A percentile compares a stretch with the other conserved stretches of the same genome.
Evolutionary conservation across 2,888 invertebrate species (phyloP).

Genomic region (Leptopterna dolabrata): DNA sequence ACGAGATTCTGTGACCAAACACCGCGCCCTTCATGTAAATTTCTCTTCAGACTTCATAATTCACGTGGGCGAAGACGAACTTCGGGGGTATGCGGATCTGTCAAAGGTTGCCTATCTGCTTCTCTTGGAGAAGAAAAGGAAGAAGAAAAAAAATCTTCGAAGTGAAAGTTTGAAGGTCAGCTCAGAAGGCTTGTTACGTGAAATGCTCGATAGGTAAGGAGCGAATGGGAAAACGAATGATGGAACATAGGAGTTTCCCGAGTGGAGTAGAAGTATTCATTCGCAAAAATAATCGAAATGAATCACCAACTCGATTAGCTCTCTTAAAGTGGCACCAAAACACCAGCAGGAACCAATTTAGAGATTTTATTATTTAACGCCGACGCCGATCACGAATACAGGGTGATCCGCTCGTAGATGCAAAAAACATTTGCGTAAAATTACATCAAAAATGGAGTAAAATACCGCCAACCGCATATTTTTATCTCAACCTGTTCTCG

Average conservation of each 20-base stretch:
- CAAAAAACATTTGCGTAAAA: no score
- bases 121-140: neutral
- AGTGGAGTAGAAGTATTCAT: no score
- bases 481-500: no score
- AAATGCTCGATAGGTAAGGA: neutral
- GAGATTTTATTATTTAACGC: no score
- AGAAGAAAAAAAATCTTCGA: neutral
- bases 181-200: neutral
- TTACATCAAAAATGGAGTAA: no score
- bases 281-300: no score
- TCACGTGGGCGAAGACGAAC: neutral
- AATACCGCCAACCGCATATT: no score
- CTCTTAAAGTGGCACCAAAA: no score
- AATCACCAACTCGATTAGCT: no score
- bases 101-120: conserved; percentile 1
- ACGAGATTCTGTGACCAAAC: neutral
- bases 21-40: neutral
- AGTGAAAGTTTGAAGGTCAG: conserved; percentile 30
- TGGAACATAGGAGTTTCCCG: neutral
- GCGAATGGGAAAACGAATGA: neutral
- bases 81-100: conserved; percentile 4
- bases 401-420: no score
- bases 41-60: neutral
- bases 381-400: no score
- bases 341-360: no score